These are phyloP conservation scores for Apolygus lucorum DNA, from an alignment of 1,140 invertebrate genomes.

Conservation along the genomic window DNA sequence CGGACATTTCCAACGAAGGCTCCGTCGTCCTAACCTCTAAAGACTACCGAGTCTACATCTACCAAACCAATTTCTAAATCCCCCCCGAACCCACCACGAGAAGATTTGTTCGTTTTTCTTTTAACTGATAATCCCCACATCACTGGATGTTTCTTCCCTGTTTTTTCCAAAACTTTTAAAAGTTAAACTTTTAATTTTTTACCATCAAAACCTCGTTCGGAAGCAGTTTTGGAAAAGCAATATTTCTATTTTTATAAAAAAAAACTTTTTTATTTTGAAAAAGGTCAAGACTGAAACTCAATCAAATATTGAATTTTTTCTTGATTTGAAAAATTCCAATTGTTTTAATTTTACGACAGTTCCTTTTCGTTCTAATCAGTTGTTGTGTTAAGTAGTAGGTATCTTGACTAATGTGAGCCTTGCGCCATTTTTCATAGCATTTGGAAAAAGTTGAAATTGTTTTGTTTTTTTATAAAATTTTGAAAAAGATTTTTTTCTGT, in stretches of 20 bases:
- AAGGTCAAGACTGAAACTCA: not conserved
- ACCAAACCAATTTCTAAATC: conserved; percentile 64
- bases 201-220: too few relatives aligned
- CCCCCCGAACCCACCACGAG: too few relatives aligned
- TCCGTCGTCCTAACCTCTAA: conserved; percentile 97
- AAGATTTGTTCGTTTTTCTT: too few relatives aligned
- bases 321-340: not conserved
- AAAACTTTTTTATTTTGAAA: not conserved
- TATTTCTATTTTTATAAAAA: not conserved
- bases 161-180: too few relatives aligned
- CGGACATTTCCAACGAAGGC: conserved; percentile 96
- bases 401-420: too few relatives aligned
- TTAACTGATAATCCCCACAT: too few relatives aligned
- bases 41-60: conserved; percentile 96
- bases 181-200: too few relatives aligned
- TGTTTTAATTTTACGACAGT: not conserved
- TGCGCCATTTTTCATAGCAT: too few relatives aligned
- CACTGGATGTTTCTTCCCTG: too few relatives aligned
- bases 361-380: conserved; percentile 1
- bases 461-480: too few relatives aligned
- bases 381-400: not conserved
- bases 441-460: too few relatives aligned
- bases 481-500: too few relatives aligned
- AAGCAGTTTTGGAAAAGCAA: not conserved
- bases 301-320: not conserved